phyloP scores from a whole-genome alignment of 2,888 invertebrate genomes.

The Pollenia griseotomentosa region DNA sequence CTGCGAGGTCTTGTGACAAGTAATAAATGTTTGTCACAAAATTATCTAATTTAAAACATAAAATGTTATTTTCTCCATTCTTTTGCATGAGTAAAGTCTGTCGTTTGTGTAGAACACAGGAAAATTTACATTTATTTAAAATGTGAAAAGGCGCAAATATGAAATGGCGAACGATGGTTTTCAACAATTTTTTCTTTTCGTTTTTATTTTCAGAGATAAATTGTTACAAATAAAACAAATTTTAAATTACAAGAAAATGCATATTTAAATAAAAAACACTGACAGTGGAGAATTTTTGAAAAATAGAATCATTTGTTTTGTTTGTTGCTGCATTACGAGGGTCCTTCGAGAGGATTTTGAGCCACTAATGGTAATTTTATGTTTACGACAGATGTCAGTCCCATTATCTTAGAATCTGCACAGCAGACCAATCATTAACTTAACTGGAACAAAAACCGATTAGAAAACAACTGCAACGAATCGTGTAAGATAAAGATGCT shows the following conservation, averaged over 20 bases:
- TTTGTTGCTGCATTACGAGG: no score
- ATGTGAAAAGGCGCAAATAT: constrained; percentile 34
- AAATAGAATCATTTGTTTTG: no score
- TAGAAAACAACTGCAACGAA: no score
- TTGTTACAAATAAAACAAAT: constrained; percentile 12
- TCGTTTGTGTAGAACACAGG: background rate
- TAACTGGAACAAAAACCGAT: no score
- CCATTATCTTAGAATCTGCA: no score
- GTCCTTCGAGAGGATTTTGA: no score
- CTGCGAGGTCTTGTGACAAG: constrained; percentile 11
- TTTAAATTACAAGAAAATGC: background rate
- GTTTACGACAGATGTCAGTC: no score
- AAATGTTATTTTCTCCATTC: background rate
- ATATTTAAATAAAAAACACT: background rate
- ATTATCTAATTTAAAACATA: constrained; percentile 43
- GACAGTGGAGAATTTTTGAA: no score
- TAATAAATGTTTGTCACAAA: constrained; percentile 56
- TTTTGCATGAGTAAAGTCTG: background rate
- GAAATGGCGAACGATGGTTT: constrained; percentile 5
- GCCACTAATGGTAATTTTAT: no score
- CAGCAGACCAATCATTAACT: no score
- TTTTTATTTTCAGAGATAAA: background rate
- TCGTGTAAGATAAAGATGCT: no score
- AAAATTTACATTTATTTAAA: constrained; percentile 32
- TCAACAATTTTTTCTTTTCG: background rate